Conservation (phyloP, 2,888 invertebrate species). For the Crepidodera aurea region DNA sequence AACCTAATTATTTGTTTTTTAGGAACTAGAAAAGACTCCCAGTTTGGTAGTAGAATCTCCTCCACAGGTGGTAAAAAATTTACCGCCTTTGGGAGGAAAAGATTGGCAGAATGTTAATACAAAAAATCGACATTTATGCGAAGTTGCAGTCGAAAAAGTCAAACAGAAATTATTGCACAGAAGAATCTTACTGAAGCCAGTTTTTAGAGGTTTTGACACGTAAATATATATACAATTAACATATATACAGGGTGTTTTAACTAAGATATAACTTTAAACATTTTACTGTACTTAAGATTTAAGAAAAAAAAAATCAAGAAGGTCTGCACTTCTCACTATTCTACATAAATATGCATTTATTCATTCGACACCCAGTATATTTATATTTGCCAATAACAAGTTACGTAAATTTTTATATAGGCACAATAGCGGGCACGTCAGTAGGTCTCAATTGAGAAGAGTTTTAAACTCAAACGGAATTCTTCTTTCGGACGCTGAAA, state of each 20-base stretch:
- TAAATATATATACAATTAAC: too few species aligned
- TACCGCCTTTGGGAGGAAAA: slow-evolving; percentile 62
- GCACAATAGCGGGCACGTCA: slow-evolving; percentile 75
- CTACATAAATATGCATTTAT: too few species aligned
- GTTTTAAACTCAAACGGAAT: slow-evolving; percentile 74
- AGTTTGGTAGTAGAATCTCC: slow-evolving; percentile 66
- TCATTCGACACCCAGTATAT: too few species aligned
- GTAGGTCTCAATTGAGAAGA: slow-evolving; percentile 74
- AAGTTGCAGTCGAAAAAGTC: slow-evolving; percentile 70
- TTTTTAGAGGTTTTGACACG: slow-evolving; percentile 77
- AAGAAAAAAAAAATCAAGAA: too few species aligned
- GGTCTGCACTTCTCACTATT: too few species aligned
- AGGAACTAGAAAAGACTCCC: slow-evolving; percentile 73
- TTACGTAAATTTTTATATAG: too few species aligned
- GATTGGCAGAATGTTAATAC: slow-evolving; percentile 61
- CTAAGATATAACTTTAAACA: too few species aligned
- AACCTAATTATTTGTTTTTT: slow-evolving; percentile 14
- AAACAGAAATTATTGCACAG: slow-evolving; percentile 69
- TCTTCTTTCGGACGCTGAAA: slow-evolving; percentile 70
- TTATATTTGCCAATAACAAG: too few species aligned
- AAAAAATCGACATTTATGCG: slow-evolving; percentile 58
- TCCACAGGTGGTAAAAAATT: slow-evolving; percentile 63
- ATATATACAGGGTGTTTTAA: too few species aligned
- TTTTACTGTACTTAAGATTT: too few species aligned
- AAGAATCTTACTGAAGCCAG: slow-evolving; percentile 71